Base-by-base conservation (phyloP, 2,888 invertebrate genomes). In the Troilus luridus region DNA sequence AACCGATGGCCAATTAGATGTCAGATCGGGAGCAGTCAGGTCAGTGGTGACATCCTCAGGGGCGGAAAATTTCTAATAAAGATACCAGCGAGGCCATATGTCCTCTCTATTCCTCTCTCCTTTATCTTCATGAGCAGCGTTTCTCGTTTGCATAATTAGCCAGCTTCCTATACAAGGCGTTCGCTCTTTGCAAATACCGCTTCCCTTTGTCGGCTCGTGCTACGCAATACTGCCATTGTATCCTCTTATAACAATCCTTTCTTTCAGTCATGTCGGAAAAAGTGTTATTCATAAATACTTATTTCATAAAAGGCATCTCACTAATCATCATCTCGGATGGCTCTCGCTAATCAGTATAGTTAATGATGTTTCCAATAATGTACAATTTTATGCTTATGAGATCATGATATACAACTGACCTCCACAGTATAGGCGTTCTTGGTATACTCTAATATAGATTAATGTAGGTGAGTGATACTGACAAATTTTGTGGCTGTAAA, bases 11-110 rank as follows among this genome's bases (percentile, higher is more conserved):
- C 85, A 85, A 85, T 85, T 85, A 85, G 85, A 56, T 85, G 85
- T 85, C 85, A 56, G 56, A 56, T 85, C 56, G 85, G 56, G 85
- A 77, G 85, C 85, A 10, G 21, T 85, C 85, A 85, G 85, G 85
- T 85, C 85, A 85, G n/a, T 14, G 81, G 54, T 81, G 54, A 81
- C 54, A 56, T 81, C 81, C 54, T 54, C 81, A 56, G 11, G 8
- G 54, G 56, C 85, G 85, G 85, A 85, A 85, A 85, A 85, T 85
- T 85, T 58, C 85, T 85, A 85, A 85, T 85, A 85, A 85, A 58
- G 54, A 85, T 58, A 85, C 85, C n/a, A 12, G 11, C 7, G 14
- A 9, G 21, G 56, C 56, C 56, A n/a, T 85, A 9, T 56, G 56
- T 85, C 56, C 21, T 56, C 81, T 81, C n/a, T 10, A n/a, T 21